These are phyloP conservation scores for Heliothis peltigera DNA, from an alignment of 2,888 invertebrate species.

Conservation along the genomic window DNA sequence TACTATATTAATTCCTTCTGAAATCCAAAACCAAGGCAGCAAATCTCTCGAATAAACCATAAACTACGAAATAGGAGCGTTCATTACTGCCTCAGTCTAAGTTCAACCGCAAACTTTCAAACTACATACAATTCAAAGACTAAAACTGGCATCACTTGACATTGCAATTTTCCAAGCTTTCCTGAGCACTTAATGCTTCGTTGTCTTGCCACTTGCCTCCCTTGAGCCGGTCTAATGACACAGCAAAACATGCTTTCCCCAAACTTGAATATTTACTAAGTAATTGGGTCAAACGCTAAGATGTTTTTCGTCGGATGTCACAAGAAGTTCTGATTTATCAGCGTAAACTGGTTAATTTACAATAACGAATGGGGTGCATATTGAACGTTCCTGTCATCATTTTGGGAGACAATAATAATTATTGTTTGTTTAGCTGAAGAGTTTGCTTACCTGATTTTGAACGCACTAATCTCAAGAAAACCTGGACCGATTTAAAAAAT, in stretches of 20 bases:
- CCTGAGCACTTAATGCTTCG: constrained; percentile 64
- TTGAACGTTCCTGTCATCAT: not conserved
- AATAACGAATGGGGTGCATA: constrained; percentile 9
- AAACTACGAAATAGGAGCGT: constrained; percentile 62
- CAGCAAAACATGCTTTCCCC: constrained; percentile 63
- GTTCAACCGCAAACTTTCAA: constrained; percentile 61
- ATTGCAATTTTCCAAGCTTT: constrained; percentile 72
- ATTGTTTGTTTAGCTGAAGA: no score
- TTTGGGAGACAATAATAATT: not conserved
- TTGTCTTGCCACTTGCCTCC: constrained; percentile 59
- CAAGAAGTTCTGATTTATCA: constrained; percentile 46
- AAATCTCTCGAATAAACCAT: constrained; percentile 63
- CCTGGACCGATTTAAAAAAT: no score
- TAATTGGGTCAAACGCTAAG: constrained; percentile 57
- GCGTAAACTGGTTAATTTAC: constrained; percentile 19
- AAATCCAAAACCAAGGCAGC: constrained; percentile 26
- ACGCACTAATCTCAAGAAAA: no score
- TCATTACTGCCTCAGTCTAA: constrained; percentile 51
- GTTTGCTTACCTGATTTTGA: no score
- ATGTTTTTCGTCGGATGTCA: constrained; percentile 39
- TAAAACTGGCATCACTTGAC: constrained; percentile 67
- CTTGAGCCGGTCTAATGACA: constrained; percentile 65
- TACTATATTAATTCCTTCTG: constrained; percentile 19
- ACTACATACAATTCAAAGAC: constrained; percentile 60
- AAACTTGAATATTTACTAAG: constrained; percentile 61